Base-by-base conservation (phyloP, 1,140 invertebrate species). In the Anastrepha obliqua region DNA sequence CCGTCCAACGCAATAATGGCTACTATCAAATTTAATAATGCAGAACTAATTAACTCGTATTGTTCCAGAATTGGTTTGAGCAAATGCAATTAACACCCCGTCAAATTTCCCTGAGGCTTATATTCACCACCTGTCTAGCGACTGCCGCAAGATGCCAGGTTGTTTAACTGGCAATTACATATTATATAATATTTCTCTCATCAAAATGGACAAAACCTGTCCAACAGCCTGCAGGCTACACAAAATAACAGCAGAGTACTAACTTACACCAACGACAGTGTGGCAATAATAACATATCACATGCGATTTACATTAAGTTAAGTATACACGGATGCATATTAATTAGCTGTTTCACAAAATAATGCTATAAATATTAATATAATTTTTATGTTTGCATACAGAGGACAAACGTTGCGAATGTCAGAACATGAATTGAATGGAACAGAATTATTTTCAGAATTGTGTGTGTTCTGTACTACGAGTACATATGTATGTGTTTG, bases 1-100 rank as follows among this genome's bases (percentile, higher is more conserved):
- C 64, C 29, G n/a, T 29, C 3, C n/a, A 7, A 0, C 2, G 2
- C n/a, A 29, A 4, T 55, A n/a, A 20, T 55, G n/a, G 44, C 47
- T 42, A 47, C 29, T 81, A 81, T 81, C 74, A 55, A 81, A 81
- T 81, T 81, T 81, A 81, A 81, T 81, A 55, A 81, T 81, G 74
- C 74, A 81, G 55, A 81, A 44, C 74, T 81, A 81, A 81, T 81
- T 81, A 81, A 81, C 47, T 81, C 42, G 13, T 55, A 81, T 81
- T 55, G 47, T 55, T 51, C 70, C 47, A 58, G n/a, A 55, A 47
- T 81, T 81, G 74, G 44, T 55, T 81, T 81, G 74, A 55, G 11
- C 47, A 29, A 81, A 81, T 29, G 47, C n/a, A 17, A 55, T 81
- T 55, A 7, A 81, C 47, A 81, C 47, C 55, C 74, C 17, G 47